A percentile compares a stretch with the other conserved stretches of the same genome.
phyloP scores from a whole-genome alignment of 2,888 invertebrate species.

The Cheilosia scutellata region DNA sequence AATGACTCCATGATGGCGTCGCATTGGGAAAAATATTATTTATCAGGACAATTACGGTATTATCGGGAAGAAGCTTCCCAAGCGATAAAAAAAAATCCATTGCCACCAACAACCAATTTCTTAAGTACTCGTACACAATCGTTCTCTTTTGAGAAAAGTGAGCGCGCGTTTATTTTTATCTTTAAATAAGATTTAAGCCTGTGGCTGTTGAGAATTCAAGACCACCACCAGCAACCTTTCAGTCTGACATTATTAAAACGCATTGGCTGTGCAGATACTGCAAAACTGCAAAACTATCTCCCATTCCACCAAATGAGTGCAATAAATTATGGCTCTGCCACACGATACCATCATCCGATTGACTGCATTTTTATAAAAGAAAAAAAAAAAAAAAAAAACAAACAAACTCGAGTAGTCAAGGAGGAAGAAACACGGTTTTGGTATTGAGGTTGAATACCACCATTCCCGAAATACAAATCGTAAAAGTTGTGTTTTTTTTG shows the following conservation, averaged over 20 bases:
- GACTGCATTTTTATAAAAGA: constrained; percentile 61
- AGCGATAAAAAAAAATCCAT: constrained; percentile 25
- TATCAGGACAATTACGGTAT: constrained; percentile 58
- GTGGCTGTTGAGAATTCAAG: constrained; percentile 39
- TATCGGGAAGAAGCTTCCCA: constrained; percentile 31
- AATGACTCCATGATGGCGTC: constrained; percentile 52
- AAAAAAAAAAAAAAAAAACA: constrained; percentile 20
- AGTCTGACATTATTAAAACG: constrained; percentile 55
- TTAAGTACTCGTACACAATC: constrained; percentile 32
- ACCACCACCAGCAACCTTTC: neutral
- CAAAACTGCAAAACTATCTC: constrained; percentile 16
- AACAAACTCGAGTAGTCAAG: neutral
- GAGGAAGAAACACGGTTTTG: constrained; percentile 39
- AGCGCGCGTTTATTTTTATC: constrained; percentile 11
- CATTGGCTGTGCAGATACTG: constrained; percentile 53
- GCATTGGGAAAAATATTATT: constrained; percentile 34
- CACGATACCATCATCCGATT: constrained; percentile 74
- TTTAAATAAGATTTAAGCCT: constrained; percentile 51
- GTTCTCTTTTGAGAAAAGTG: neutral
- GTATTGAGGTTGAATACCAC: constrained; percentile 13
- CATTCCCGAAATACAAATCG: constrained; percentile 61
- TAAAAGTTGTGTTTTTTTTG: constrained; percentile 45
- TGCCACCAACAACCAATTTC: constrained; percentile 31
- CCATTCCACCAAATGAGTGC: constrained; percentile 41
- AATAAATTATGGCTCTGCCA: constrained; percentile 70